These are phyloP conservation scores for Campoplex capitator DNA, from an alignment of 2,888 invertebrate genomes.

Conservation along the genomic window DNA sequence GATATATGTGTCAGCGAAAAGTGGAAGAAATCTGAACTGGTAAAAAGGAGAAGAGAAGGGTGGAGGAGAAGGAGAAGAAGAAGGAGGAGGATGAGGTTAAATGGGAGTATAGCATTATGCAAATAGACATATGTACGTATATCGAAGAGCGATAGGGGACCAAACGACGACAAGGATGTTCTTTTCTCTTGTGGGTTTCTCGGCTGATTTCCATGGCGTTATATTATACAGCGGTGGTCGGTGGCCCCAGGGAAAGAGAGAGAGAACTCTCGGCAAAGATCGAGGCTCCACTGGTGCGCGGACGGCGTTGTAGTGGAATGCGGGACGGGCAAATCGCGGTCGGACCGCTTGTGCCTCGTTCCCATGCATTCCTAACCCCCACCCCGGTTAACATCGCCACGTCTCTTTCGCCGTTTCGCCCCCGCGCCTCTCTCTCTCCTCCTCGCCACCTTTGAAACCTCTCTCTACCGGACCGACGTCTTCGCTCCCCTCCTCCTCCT, in stretches of 20 bases:
- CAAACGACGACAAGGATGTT: conserved; percentile 74
- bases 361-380: conserved; percentile 84
- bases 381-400: conserved; percentile 75
- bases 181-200: conserved; percentile 73
- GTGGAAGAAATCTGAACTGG: conserved; percentile 9
- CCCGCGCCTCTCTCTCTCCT: conserved; percentile 64
- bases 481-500: conserved; percentile 71
- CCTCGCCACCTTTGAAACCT: conserved; percentile 43
- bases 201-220: conserved; percentile 79
- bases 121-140: conserved; percentile 40
- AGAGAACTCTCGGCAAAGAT: conserved; percentile 68
- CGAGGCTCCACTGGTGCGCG: conserved; percentile 75
- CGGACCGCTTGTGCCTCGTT: conserved; percentile 83
- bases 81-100: conserved; percentile 6
- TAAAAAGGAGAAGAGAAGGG: background rate
- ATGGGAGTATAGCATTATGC: conserved; percentile 28
- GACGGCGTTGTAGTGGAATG: conserved; percentile 74
- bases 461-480: conserved; percentile 69
- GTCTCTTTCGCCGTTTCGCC: conserved; percentile 63
- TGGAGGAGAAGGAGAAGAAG: conserved; percentile 18
- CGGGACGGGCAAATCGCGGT: conserved; percentile 84
- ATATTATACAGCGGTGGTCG: conserved; percentile 77
- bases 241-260: conserved; percentile 78
- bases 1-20: conserved; percentile 10
- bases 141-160: conserved; percentile 73